Evolutionary conservation across 2,113 vertebrate genomes (phyloP).

Genomic region (Mixornis gularis): DNA sequence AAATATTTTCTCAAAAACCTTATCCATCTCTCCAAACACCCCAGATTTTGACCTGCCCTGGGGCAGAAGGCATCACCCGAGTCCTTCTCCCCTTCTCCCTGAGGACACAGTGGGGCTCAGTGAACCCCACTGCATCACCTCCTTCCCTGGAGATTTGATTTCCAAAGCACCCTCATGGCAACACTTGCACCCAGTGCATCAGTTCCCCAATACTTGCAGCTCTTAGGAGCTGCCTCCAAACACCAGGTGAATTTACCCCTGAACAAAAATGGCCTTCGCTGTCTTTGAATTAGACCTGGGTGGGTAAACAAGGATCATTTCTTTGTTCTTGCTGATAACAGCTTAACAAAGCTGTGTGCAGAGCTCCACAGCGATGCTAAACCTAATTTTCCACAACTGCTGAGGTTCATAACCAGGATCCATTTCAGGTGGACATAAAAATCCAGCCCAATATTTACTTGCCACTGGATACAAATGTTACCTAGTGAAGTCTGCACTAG

Average conservation of each 20-base stretch:
- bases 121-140: background rate
- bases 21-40: background rate
- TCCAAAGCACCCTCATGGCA: background rate
- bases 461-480: conserved; percentile 70
- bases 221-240: background rate
- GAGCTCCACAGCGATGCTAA: background rate
- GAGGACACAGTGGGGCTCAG: no score
- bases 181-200: fast-evolving
- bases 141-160: background rate
- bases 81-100: background rate
- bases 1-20: conserved; percentile 6
- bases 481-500: conserved; percentile 74
- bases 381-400: background rate
- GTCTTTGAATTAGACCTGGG: background rate
- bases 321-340: background rate
- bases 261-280: fast-evolving
- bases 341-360: background rate
- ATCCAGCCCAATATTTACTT: conserved; percentile 74
- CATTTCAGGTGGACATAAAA: conserved; percentile 69
- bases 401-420: conserved; percentile 55
- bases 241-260: background rate
- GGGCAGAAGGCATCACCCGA: background rate
- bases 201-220: fast-evolving
- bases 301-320: background rate
- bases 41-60: fast-evolving